A percentile compares a stretch with the other conserved stretches of the same genome.
Conservation (phyloP, 2,113 vertebrate species). For the Toxotes chatareus region DNA sequence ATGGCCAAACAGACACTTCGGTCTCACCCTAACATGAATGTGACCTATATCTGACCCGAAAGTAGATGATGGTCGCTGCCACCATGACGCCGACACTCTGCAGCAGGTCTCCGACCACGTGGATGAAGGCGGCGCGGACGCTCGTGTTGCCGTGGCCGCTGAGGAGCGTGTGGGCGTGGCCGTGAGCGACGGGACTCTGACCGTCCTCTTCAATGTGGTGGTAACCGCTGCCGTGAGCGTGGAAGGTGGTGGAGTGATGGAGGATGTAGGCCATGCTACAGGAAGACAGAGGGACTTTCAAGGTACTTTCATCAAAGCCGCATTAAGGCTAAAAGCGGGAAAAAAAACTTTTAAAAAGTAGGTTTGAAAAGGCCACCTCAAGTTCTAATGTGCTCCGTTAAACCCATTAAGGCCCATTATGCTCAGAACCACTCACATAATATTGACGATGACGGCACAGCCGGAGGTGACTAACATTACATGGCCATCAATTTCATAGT, state of each 20-base stretch:
- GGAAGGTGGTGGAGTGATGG: slow-evolving; percentile 89
- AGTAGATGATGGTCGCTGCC: slow-evolving; percentile 94
- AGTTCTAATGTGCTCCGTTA: neutral
- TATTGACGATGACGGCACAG: slow-evolving; percentile 91
- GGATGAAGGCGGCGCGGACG: slow-evolving; percentile 93
- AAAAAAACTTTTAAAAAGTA: too few relatives aligned
- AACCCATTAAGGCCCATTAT: neutral
- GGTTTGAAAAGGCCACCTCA: too few relatives aligned
- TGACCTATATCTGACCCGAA: slow-evolving; percentile 88
- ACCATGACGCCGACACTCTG: slow-evolving; percentile 95
- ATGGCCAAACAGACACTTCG: slow-evolving; percentile 4
- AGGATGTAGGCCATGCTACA: slow-evolving; percentile 97
- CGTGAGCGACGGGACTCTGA: slow-evolving; percentile 71
- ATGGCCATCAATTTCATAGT: slow-evolving; percentile 93
- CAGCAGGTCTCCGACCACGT: slow-evolving; percentile 95
- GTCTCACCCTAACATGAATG: slow-evolving; percentile 46
- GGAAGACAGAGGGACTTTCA: neutral
- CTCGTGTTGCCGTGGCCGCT: slow-evolving; percentile 90
- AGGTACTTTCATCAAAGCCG: too few relatives aligned
- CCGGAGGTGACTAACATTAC: slow-evolving; percentile 95
- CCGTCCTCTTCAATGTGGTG: slow-evolving; percentile 89
- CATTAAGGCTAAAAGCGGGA: too few relatives aligned
- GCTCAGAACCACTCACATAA: slow-evolving; percentile 86
- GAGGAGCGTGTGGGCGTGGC: slow-evolving; percentile 73
- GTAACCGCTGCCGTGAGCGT: slow-evolving; percentile 88